Evolutionary conservation across 2,113 vertebrate species (phyloP).

Genomic region (human): DNA sequence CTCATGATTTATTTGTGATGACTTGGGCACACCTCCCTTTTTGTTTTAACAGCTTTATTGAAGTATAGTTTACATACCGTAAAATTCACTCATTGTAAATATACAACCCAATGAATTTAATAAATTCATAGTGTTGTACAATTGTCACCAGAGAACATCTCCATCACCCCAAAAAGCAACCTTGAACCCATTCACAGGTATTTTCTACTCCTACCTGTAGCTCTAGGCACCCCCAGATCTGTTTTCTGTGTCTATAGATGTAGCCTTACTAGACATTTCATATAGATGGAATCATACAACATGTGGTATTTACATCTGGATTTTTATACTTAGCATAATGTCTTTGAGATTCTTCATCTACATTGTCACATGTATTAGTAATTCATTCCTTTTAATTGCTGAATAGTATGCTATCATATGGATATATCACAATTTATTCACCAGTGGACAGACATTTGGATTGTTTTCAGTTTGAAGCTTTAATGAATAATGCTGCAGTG

Average conservation of each 20-base stretch:
- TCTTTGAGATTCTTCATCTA: not conserved
- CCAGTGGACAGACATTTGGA: not conserved
- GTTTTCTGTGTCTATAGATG: not conserved
- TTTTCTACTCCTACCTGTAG: not conserved
- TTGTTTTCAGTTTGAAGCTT: not conserved
- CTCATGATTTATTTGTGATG: not conserved
- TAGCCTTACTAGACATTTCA: not conserved
- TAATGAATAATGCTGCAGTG: not conserved
- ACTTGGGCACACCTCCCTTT: not conserved
- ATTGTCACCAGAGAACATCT: not conserved
- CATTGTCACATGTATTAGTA: not conserved
- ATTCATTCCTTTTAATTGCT: not conserved
- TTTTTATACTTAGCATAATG: not conserved
- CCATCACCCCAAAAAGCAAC: not conserved
- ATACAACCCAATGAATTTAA: not conserved
- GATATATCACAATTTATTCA: not conserved
- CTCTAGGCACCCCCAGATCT: not conserved
- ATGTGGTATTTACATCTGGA: not conserved
- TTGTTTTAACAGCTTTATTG: slow-evolving; percentile 13
- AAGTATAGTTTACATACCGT: not conserved
- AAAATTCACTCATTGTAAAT: not conserved
- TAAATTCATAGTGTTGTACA: not conserved
- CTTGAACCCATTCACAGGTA: not conserved
- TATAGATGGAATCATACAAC: not conserved
- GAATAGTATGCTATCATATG: not conserved